Evolutionary conservation across 2,113 vertebrate genomes (phyloP), one percentile per base, ranked within the genome.

Genomic region (Stigmatopora nigra): DNA sequence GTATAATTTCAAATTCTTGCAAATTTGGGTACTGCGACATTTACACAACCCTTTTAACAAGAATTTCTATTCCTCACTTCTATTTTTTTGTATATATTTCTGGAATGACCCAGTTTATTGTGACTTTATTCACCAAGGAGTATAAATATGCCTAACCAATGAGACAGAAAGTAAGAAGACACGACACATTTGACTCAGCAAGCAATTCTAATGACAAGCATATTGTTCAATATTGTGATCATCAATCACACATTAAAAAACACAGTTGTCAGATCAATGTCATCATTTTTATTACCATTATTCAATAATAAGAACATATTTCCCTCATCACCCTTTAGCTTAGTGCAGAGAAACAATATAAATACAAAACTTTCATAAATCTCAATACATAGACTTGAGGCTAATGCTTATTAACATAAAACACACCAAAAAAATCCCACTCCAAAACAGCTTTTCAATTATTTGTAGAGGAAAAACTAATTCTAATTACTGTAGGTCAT

Each of bases 351-450:
- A 68, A 79, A 75, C 64, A 78, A 62, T 67, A 53, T 71, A 12
- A 78, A 78, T 82, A 82, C 73, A 87, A 86, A 85, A 84, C 66
- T 75, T 51, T 61, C 66, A 48, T 65, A 72, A 48, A 49, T 64
- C 63, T 72, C 63, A 67, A 78, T 72, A 82, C 67, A 75, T 66
- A 73, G 65, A 67, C 46, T 47, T 77, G 35, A 69, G 76, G 74
- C 80, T 79, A 72, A 60, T 44, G 46, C 67, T 67, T 80, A 87
- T 81, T 76, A 81, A 84, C 76, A 82, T 61, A 75, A 46, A 72
- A 22, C 4, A 1, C 11, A 35, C 73, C 71, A 17, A 53, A 10
- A 49, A 52, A 19, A 77, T 73, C 72, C 70, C 48, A 73, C 68
- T 75, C 82, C 60, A 83, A 83, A 81, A 75, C 76, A 64, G 25